phyloP scores from a whole-genome alignment of 30 jellyfish, hydroid and myxozoan genomes.

The Aurelia aurita region DNA sequence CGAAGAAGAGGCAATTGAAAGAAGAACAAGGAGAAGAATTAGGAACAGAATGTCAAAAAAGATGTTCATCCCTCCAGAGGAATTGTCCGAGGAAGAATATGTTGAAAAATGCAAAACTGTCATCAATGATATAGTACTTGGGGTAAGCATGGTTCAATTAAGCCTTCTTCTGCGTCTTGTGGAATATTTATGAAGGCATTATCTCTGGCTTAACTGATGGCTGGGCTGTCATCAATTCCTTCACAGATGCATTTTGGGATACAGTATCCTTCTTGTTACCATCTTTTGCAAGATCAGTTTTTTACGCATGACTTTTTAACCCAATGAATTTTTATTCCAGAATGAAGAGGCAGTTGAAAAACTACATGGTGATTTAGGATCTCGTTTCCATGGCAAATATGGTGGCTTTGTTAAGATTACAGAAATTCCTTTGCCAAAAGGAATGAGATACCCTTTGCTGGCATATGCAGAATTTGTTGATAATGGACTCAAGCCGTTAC shows the following conservation, averaged over 20 bases:
- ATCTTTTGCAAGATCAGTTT: too few species aligned
- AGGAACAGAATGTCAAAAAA: constrained; percentile 77
- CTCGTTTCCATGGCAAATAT: constrained; percentile 73
- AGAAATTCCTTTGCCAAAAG: constrained; percentile 66
- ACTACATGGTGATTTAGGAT: constrained; percentile 78
- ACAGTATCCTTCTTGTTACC: too few species aligned
- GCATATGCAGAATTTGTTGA: constrained; percentile 91
- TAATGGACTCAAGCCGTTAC: constrained; percentile 72
- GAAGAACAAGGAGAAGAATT: constrained; percentile 63
- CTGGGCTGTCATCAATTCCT: too few species aligned
- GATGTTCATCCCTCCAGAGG: constrained; percentile 76
- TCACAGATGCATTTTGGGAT: too few species aligned
- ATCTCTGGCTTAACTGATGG: too few species aligned
- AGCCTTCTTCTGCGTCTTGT: too few species aligned
- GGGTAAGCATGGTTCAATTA: constrained; percentile 49
- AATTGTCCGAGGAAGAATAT: constrained; percentile 75
- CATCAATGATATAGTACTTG: constrained; percentile 74
- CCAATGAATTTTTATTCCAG: constrained; percentile 15
- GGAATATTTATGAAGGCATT: too few species aligned
- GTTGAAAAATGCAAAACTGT: constrained; percentile 73
- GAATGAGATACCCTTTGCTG: constrained; percentile 51
- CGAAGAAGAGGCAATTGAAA: constrained; percentile 81
- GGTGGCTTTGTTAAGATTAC: constrained; percentile 95
- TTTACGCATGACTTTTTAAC: too few species aligned
- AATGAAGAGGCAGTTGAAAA: constrained; percentile 85